phyloP scores from a whole-genome alignment of 2,113 vertebrate genomes.

The Hiodon tergisus region DNA sequence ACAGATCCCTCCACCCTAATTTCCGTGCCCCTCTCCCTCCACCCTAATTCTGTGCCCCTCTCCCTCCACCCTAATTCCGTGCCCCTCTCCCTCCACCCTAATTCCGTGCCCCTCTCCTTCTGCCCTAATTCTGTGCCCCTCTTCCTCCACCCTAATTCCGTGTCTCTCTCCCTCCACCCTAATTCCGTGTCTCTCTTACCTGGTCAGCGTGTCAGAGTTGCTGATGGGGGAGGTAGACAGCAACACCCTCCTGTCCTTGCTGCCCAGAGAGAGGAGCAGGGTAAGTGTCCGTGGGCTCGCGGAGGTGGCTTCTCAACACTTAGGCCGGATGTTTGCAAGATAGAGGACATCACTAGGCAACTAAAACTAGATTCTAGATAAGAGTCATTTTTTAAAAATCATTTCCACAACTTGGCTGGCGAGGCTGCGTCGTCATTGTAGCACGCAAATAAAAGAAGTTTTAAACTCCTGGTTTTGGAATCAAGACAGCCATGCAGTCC shows the following conservation, averaged over 20 bases:
- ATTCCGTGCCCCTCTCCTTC: too few relatives aligned
- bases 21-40: not conserved
- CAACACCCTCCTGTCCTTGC: conserved; percentile 84
- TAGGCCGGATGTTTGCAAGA: conserved; percentile 13
- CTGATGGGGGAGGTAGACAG: conserved; percentile 96
- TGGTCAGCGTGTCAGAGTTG: conserved; percentile 80
- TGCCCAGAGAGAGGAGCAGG: conserved; percentile 82
- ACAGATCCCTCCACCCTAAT: not conserved
- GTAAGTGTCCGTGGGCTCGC: conserved; percentile 55
- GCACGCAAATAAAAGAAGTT: too few relatives aligned
- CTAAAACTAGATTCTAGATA: not conserved
- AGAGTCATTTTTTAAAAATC: not conserved
- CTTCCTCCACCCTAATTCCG: too few relatives aligned
- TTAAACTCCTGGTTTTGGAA: too few relatives aligned
- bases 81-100: too few relatives aligned
- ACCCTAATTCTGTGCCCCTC: too few relatives aligned
- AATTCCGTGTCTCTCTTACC: not conserved
- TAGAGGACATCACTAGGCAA: conserved; percentile 13
- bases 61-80: too few relatives aligned
- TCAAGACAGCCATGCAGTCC: too few relatives aligned
- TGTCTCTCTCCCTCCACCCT: not conserved
- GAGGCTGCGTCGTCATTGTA: not conserved
- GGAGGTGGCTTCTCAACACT: not conserved
- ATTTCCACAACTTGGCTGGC: not conserved
- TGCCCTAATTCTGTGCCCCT: too few relatives aligned